phyloP scores from a whole-genome alignment of 2,888 invertebrate species.

The Drosophila infuscata region DNA sequence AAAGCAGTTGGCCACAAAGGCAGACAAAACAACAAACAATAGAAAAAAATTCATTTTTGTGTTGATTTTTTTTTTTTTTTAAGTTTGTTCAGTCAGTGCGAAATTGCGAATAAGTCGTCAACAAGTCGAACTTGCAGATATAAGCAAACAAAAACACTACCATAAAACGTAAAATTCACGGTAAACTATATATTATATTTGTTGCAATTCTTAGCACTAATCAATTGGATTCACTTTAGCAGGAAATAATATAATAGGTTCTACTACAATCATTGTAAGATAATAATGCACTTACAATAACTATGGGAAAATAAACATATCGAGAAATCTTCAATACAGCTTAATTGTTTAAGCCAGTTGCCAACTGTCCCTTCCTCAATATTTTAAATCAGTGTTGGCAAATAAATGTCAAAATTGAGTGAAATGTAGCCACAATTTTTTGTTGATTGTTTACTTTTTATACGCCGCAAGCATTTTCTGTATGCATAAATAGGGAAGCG shows the following conservation, averaged over 20 bases:
- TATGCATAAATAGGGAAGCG: too few relatives aligned
- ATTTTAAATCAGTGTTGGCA: too few relatives aligned
- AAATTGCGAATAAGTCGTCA: background rate
- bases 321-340: too few relatives aligned
- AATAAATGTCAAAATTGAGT: too few relatives aligned
- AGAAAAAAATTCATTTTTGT: constrained; percentile 30
- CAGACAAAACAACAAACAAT: constrained; percentile 22
- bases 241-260: background rate
- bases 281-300: background rate
- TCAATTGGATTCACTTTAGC: background rate
- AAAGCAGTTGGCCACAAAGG: constrained; percentile 22
- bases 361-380: background rate
- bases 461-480: too few relatives aligned
- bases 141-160: background rate
- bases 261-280: background rate
- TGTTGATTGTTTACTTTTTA: too few relatives aligned
- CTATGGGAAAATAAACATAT: background rate
- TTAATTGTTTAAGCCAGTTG: background rate
- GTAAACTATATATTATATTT: background rate
- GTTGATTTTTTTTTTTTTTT: background rate
- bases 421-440: too few relatives aligned
- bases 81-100: background rate
- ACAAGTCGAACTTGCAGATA: background rate
- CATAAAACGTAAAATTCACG: background rate
- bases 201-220: background rate